Conservation (phyloP, 2,888 invertebrate species). For the Melinaea marsaeus region DNA sequence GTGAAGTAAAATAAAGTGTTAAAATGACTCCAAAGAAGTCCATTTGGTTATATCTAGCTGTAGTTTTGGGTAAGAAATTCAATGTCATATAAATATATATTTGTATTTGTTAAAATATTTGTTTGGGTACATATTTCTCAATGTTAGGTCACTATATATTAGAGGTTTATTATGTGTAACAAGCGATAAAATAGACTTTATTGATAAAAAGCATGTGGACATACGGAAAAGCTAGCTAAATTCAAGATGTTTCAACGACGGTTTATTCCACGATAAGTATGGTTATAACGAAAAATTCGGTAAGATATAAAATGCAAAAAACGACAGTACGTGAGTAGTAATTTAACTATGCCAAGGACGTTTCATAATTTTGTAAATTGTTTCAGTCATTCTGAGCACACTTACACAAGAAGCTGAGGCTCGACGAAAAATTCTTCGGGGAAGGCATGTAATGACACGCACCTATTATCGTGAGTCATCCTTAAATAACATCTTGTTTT, state of each 20-base stretch:
- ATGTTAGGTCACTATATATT: too few relatives aligned
- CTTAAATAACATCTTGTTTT: neutral
- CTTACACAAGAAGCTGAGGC: conserved; percentile 85
- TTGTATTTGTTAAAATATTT: neutral
- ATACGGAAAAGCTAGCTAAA: too few relatives aligned
- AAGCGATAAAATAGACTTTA: too few relatives aligned
- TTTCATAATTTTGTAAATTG: neutral
- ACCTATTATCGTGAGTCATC: conserved; percentile 85
- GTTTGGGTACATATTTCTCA: neutral
- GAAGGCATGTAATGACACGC: conserved; percentile 86
- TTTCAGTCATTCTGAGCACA: conserved; percentile 82
- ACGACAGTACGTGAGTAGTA: too few relatives aligned
- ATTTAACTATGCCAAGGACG: neutral
- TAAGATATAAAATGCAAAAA: too few relatives aligned
- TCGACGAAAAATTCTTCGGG: conserved; percentile 86
- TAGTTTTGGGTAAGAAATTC: conserved; percentile 66
- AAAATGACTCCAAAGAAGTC: conserved; percentile 67
- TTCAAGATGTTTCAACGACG: too few relatives aligned
- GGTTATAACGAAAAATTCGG: too few relatives aligned
- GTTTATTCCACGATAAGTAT: too few relatives aligned
- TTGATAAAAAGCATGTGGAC: too few relatives aligned
- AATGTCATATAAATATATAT: neutral
- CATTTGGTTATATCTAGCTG: conserved; percentile 71
- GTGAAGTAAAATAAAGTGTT: conserved; percentile 20
- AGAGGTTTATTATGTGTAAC: too few relatives aligned